phyloP scores from a whole-genome alignment of 2,888 invertebrate species.

The Lordiphosa andalusiaca region DNA sequence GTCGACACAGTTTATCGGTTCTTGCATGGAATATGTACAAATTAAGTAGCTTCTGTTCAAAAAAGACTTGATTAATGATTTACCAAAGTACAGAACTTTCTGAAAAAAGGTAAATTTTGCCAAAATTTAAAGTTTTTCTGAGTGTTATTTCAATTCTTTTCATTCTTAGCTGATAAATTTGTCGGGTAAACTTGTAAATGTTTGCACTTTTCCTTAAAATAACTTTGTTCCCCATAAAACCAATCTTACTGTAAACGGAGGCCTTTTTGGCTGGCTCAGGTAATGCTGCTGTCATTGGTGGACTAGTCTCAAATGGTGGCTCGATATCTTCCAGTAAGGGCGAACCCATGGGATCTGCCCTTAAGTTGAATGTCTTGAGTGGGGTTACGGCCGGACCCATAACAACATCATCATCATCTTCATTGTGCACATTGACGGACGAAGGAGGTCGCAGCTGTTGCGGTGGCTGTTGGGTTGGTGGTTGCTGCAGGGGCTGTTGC shows the following conservation, averaged over 20 bases:
- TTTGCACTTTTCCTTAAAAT: conserved; percentile 26
- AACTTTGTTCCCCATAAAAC: background rate
- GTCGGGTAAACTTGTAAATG: conserved; percentile 24
- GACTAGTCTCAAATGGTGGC: conserved; percentile 53
- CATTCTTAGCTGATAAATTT: no score
- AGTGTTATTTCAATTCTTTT: conserved; percentile 4
- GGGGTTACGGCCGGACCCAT: conserved; percentile 79
- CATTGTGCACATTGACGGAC: conserved; percentile 61
- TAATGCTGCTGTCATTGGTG: conserved; percentile 28
- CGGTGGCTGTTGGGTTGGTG: conserved; percentile 57
- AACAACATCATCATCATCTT: conserved; percentile 80
- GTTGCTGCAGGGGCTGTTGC: conserved; percentile 48
- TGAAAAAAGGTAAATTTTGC: no score
- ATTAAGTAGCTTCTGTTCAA: no score
- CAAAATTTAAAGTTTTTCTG: background rate
- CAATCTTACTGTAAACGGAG: conserved; percentile 34
- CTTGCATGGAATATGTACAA: no score
- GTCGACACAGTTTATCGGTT: no score
- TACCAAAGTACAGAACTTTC: no score
- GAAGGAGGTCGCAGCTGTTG: conserved; percentile 60
- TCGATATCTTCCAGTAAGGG: conserved; percentile 67
- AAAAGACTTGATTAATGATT: no score
- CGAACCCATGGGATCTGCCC: conserved; percentile 72
- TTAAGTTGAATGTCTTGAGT: conserved; percentile 58
- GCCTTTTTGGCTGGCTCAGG: conserved; percentile 25